Base-by-base conservation (phyloP, 2,888 invertebrate genomes). In the Amphipyra berbera region DNA sequence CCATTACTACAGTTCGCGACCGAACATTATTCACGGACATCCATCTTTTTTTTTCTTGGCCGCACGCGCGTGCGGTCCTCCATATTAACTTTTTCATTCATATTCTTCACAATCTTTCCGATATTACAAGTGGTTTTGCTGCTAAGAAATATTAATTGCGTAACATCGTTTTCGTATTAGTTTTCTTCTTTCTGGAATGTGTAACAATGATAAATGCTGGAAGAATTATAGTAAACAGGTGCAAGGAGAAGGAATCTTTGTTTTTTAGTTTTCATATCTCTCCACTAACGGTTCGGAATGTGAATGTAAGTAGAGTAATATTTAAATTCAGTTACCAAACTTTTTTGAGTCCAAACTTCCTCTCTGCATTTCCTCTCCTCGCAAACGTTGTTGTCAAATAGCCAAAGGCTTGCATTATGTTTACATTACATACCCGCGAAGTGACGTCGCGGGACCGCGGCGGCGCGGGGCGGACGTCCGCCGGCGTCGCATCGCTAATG, bases 1-100 rank as follows among this genome's bases (percentile, higher is more conserved):
- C 94, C 94, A 94, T 94, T 94, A 94, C 94, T 90, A 90, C 88
- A 93, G 94, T 93, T 93, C 93, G 93, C 94, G 94, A 93, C 94
- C 94, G 91, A 89, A 90, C 93, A 93, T 94, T 93, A 93, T 92
- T 94, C 94, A 94, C 90, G 81, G 82, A 86, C 91, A 92, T 94
- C 90, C 90, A 90, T 94, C 92, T 93, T 93, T 93, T 92, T 72
- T 92, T 92, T 90, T 86, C 85, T 86, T 78, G 81, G 79, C 83
- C 86, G 83, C 85, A 86, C 89, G 90, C 87, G 86, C 84, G 87
- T 87, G 85, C 82, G 81, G 90, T 85, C 86, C 84, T 86, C 82
- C 86, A 90, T 93, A 93, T 92, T 92, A 93, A 90, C 92, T 93
- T 93, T 93, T 94, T 91, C 89, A 88, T 91, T 88, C 88, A 89